These are phyloP conservation scores for Luperina nickerlii DNA, from an alignment of 2,888 invertebrate species.

Conservation along the genomic window DNA sequence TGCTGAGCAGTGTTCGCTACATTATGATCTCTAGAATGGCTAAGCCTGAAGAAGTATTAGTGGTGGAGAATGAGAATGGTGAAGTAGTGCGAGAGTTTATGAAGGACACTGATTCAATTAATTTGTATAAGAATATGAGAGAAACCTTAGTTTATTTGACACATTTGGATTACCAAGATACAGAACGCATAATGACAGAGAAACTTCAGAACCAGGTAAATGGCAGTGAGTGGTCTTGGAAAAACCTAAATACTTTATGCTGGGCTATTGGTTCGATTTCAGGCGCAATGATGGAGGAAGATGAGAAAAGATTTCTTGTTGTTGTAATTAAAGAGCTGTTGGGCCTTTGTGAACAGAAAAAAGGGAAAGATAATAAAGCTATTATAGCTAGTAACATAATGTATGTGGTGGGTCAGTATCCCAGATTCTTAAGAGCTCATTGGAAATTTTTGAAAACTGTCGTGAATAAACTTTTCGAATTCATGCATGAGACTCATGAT, in stretches of 20 bases:
- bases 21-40: conserved; percentile 99
- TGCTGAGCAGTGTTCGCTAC: conserved; percentile 96
- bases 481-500: conserved; percentile 99
- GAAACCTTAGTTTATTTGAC: conserved; percentile 99
- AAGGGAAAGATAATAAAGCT: conserved; percentile 99
- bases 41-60: conserved; percentile 99
- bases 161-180: conserved; percentile 99
- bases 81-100: conserved; percentile 99
- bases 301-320: conserved; percentile 99
- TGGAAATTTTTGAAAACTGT: conserved; percentile 99
- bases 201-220: conserved; percentile 99
- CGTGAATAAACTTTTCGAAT: conserved; percentile 99
- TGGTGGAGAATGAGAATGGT: conserved; percentile 99
- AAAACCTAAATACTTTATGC: conserved; percentile 99
- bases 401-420: conserved; percentile 99
- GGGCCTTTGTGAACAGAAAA: conserved; percentile 99
- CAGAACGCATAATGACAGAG: conserved; percentile 99
- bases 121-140: conserved; percentile 99
- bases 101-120: conserved; percentile 99
- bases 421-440: conserved; percentile 99
- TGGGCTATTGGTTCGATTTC: conserved; percentile 99
- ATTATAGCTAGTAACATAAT: conserved; percentile 99
- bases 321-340: conserved; percentile 99
- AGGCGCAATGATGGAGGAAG: conserved; percentile 99
- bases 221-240: conserved; percentile 99